Percentiles rank a stretch among this genome's conserved stretches.
These are phyloP conservation scores for Falcunculus frontatus DNA, from an alignment of 2,113 vertebrate species.

Conservation along the genomic window DNA sequence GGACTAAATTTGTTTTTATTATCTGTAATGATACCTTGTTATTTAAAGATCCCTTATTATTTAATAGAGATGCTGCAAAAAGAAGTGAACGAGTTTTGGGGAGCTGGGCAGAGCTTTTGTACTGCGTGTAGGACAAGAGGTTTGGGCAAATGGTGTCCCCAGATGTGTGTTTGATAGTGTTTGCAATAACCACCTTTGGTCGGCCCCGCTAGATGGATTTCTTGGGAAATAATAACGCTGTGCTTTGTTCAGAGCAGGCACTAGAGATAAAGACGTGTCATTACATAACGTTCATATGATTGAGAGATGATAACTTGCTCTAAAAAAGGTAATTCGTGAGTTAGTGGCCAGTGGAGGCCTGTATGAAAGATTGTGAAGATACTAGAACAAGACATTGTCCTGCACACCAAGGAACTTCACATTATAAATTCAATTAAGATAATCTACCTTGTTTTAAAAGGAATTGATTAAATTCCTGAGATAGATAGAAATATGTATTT, in stretches of 20 bases:
- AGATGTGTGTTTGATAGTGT: not conserved
- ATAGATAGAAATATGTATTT: not conserved
- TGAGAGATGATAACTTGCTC: not conserved
- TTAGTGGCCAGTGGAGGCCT: not conserved
- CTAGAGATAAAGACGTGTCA: not conserved
- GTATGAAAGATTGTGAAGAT: not conserved
- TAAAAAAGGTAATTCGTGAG: not conserved
- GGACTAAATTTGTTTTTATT: not conserved
- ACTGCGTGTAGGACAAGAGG: rapidly evolving
- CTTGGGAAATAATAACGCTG: not conserved
- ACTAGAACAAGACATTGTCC: not conserved
- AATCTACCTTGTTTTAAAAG: not conserved
- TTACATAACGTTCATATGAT: not conserved
- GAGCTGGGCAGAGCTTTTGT: not conserved
- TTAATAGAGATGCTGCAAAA: not conserved
- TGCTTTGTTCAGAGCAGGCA: not conserved
- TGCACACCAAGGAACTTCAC: not conserved
- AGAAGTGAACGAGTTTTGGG: not conserved
- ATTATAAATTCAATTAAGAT: not conserved
- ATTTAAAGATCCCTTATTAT: not conserved
- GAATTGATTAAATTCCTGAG: not conserved
- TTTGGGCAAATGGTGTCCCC: not conserved
- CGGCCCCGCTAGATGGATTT: not conserved
- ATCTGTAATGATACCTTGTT: not conserved
- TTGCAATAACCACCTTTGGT: not conserved